phyloP scores from a whole-genome alignment of 1,140 invertebrate genomes.

The Diprion similis region DNA sequence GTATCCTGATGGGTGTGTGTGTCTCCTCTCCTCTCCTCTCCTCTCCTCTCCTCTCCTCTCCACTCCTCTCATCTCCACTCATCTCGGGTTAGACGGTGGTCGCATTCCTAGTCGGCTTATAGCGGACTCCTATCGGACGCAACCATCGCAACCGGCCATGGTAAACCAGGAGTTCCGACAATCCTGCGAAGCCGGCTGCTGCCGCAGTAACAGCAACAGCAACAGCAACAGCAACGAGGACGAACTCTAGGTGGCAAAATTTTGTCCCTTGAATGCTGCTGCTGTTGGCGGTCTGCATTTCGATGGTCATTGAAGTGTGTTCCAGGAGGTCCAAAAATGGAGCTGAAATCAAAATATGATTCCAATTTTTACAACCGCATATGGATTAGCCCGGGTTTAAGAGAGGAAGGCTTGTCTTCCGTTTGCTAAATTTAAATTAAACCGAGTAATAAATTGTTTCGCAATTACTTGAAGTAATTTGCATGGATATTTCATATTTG shows the following conservation, averaged over 20 bases:
- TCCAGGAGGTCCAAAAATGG: too few relatives aligned
- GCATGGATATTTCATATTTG: too few relatives aligned
- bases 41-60: background rate
- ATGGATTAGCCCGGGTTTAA: too few relatives aligned
- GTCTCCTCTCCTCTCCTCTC: background rate
- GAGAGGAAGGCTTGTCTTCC: too few relatives aligned
- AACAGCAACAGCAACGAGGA: too few relatives aligned
- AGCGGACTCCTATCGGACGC: background rate
- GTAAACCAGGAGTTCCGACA: background rate
- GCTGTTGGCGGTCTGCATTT: too few relatives aligned
- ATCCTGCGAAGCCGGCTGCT: background rate
- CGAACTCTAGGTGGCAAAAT: background rate
- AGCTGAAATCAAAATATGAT: too few relatives aligned
- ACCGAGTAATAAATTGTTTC: too few relatives aligned
- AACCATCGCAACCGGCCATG: background rate
- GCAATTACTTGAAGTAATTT: too few relatives aligned
- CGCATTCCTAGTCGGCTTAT: constrained; percentile 5
- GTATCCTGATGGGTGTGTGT: background rate
- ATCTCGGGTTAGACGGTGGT: background rate
- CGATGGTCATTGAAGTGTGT: too few relatives aligned
- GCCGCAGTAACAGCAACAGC: background rate
- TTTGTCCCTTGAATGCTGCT: background rate
- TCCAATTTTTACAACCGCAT: too few relatives aligned
- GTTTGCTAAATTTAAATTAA: too few relatives aligned
- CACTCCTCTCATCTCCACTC: background rate